Percentiles rank a stretch among this genome's conserved stretches.
phyloP scores from a whole-genome alignment of 2,888 invertebrate species.

The Halictus quadricinctus region DNA sequence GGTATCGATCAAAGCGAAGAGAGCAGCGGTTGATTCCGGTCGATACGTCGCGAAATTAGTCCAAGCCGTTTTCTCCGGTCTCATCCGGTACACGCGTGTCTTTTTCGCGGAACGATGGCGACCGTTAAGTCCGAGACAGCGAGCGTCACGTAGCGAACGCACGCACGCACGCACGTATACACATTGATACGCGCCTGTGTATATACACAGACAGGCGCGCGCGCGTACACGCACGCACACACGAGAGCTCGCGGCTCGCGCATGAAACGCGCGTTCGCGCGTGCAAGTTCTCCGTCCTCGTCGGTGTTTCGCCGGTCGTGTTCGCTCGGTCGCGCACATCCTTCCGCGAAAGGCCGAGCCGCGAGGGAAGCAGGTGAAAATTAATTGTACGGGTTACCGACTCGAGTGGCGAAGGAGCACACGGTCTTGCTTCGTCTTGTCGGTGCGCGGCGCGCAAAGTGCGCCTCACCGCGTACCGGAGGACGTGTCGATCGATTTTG shows the following conservation, averaged over 20 bases:
- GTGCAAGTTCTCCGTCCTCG: not conserved
- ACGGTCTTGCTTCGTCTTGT: conserved; percentile 50
- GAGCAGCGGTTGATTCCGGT: not conserved
- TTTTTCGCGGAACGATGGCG: conserved; percentile 59
- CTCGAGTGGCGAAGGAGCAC: conserved; percentile 61
- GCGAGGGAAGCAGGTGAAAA: conserved; percentile 76
- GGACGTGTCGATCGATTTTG: conserved; percentile 77
- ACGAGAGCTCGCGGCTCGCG: conserved; percentile 7
- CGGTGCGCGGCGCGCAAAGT: conserved; percentile 66
- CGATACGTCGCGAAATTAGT: conserved; percentile 39
- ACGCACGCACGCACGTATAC: not conserved
- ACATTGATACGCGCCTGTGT: not conserved
- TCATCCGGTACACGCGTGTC: conserved; percentile 37
- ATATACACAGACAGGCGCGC: not conserved
- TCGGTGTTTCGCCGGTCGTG: not conserved
- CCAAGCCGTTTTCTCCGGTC: conserved; percentile 42
- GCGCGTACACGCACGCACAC: not conserved
- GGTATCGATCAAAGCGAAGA: conserved; percentile 15
- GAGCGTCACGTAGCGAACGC: conserved; percentile 54
- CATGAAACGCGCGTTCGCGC: conserved; percentile 8
- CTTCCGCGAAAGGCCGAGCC: conserved; percentile 65
- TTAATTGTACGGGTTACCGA: conserved; percentile 77
- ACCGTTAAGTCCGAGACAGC: conserved; percentile 62
- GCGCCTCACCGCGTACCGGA: conserved; percentile 68
- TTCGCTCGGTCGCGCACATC: conserved; percentile 43